Base-by-base conservation (phyloP, 2,888 invertebrate genomes). In the Meiosimyza platycephala region DNA sequence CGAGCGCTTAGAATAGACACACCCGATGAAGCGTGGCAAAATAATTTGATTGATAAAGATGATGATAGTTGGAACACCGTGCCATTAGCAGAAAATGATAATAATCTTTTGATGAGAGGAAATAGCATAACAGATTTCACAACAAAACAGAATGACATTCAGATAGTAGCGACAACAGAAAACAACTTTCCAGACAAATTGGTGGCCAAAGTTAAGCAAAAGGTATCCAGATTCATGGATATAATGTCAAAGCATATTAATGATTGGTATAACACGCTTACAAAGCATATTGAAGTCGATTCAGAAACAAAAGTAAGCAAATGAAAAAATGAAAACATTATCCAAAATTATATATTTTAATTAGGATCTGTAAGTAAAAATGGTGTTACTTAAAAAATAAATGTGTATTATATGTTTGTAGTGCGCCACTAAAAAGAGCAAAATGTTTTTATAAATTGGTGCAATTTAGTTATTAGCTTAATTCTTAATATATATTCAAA, bases 241-340 rank as follows among this genome's bases (percentile, higher is more conserved):
- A 81, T 84, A 48, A 75, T 86, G 33, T 78, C 84, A 2, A 78
- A 79, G 9, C 85, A 86, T 63, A 81, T 86, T 66, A 79, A 78
- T 67, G 84, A 84, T 13, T 86, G 84, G 85, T 85, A 85, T 76
- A 82, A 81, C 59, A 83, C 84, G 5, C 57, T 84, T 50, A 68
- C 81, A 0, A 82, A 79, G 64, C 79, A 82, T 28, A 50, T 81
- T 60, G 78, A 79, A 16, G 6, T 16, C 2, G 13, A 57, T 57
- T 57, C 28, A 57, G n/a, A 54, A 22, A 57, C n/a, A 1, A 57
- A 57, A 18, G 16, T n/a, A 57, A 57, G 57, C 0, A 5, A 57
- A 22, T 18, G 1, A 3, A 15, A 16, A n/a, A 22, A 2, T 3
- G 4, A 22, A 5, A 40, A 9, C 9, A 40, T 40, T 6, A 40